phyloP scores from a whole-genome alignment of 2,888 invertebrate species.

The Cynaeus angustus region DNA sequence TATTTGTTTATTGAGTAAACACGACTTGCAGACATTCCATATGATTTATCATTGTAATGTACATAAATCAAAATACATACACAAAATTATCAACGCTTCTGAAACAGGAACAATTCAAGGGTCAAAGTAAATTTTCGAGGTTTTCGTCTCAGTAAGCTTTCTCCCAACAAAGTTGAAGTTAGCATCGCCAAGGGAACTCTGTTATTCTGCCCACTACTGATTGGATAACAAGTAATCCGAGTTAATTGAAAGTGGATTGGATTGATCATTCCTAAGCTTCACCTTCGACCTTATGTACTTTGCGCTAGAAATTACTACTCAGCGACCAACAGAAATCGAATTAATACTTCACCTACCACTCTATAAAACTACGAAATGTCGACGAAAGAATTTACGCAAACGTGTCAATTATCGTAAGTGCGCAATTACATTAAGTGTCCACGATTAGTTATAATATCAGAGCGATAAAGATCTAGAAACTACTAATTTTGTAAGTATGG shows the following conservation, averaged over 20 bases:
- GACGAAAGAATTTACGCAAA: background rate
- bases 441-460: no score
- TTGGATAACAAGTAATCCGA: constrained; percentile 71
- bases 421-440: constrained; percentile 3
- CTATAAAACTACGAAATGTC: constrained; percentile 15
- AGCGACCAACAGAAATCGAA: constrained; percentile 39
- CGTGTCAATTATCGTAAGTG: background rate
- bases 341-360: constrained; percentile 38
- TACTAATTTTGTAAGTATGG: no score
- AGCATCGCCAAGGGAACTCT: constrained; percentile 63
- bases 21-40: constrained; percentile 27
- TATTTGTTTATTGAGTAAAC: constrained; percentile 45
- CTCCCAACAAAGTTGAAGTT: constrained; percentile 62
- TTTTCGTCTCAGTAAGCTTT: constrained; percentile 40
- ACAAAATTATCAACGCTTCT: constrained; percentile 2
- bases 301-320: constrained; percentile 54
- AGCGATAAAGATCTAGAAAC: no score
- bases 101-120: constrained; percentile 20
- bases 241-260: constrained; percentile 71
- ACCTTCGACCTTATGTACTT: constrained; percentile 60
- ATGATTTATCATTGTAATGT: constrained; percentile 22
- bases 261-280: constrained; percentile 66
- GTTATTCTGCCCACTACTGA: constrained; percentile 65
- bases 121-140: constrained; percentile 38
- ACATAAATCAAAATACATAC: constrained; percentile 32